Evolutionary conservation across 2,797 vertebrate species (phyloP), one percentile per base, ranked within the genome.

Genomic region (Poeciliopsis presidionis): DNA sequence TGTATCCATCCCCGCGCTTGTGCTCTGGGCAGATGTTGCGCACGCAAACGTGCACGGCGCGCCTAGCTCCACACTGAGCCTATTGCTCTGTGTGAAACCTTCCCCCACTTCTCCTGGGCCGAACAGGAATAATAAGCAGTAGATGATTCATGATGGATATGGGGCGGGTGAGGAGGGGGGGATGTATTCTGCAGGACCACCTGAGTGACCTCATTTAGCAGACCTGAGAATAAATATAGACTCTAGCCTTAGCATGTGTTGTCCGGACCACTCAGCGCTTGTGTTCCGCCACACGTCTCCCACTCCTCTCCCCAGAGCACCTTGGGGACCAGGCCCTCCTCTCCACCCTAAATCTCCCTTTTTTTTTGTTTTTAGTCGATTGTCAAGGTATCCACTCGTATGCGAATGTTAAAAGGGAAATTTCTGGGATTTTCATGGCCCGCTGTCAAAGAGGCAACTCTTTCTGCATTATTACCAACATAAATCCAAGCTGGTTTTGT

Each of bases 171-270:
- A 91, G 79, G 7, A 90, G 67, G 90, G 41, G 92, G 78, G 90
- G 91, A 93, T 93, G 91, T 92, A 92, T 94, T 94, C 91, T 88
- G 88, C 88, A 77, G 90, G 92, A 93, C 93, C 93, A 94, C 94
- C 94, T 94, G 94, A 93, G 91, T 94, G 94, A 95, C 94, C 94
- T 94, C 94, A 94, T 95, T 94, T 94, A 94, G 88, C 87, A 93
- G 92, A 94, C 93, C 93, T 93, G 91, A 93, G 91, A 93, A 93
- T 94, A 94, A 93, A 95, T 95, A 94, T 94, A 94, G 93, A 92
- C 83, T 83, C 71, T 36, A 59, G 78, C 83, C 73, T 82, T 3
- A 72, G 84, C 84, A 74, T 41, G 75, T 83, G 88, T 89, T 83
- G 84, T 73, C 87, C 86, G 57, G 74, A 73, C 86, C 87, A 70